Evolutionary conservation across 2,797 vertebrate genomes (phyloP), one percentile per base, ranked within the genome.

Genomic region (Darevskia mixta): DNA sequence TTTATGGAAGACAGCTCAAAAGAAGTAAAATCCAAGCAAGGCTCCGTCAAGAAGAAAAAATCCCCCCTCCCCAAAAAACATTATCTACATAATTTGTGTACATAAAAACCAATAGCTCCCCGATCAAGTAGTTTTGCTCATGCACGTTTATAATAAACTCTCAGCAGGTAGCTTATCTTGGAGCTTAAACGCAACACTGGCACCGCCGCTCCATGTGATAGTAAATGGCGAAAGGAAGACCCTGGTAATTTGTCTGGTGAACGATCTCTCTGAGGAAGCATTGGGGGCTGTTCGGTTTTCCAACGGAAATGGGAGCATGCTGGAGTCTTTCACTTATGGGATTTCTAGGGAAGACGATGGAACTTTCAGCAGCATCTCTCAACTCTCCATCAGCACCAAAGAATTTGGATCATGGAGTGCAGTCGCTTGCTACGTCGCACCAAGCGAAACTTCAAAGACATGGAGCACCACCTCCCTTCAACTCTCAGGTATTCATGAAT

Each of bases 211-310:
- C 77, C 96, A 88, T 2, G 85, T 96, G 88, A 73, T 95, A 81
- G 87, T 95, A 89, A 93, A 92, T 0, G 96, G 97, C 29, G 94
- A 94, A 90, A 95, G 0, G 49, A 92, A 93, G 88, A 90, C 1
- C 0, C 88, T 97, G 90, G 95, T 97, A 86, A 88, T 96, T 35
- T 97, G 97, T 1, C 87, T 97, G 91, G 96, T 96, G 83, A 93
- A 94, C 0, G 91, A 96, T 1, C 86, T 94, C 3, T 75, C 66
- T 0, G 87, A 96, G 0, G 2, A 86, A 9, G 92, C 92, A 0
- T 49, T 90, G 7, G 84, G 94, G 0, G 8, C 93, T 0, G 82
- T 97, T 79, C 97, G 96, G 96, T 96, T 97, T 90, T 95, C 97
- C 0, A 3, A 86, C 0, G 92, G 82, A 55, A 96, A 97, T 0